These are phyloP conservation scores for Pogonocichla stellata DNA, from an alignment of 2,113 vertebrate genomes.

Conservation along the genomic window DNA sequence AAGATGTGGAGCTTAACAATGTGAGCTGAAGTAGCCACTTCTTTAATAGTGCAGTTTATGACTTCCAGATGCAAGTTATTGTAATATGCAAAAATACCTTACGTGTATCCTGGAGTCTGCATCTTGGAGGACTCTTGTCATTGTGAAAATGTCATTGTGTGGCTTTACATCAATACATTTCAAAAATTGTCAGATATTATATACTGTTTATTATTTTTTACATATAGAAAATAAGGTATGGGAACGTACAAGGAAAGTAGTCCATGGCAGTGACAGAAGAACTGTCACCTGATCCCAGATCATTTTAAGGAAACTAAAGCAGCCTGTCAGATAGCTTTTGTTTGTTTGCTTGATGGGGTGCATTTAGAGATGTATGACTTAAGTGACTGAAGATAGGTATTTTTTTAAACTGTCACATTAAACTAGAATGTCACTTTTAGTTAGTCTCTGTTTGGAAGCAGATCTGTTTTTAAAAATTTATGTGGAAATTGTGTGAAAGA, in stretches of 20 bases:
- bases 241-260: not conserved
- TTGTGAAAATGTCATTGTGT: not conserved
- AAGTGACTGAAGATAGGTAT: not conserved
- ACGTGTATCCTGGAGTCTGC: not conserved
- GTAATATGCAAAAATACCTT: not conserved
- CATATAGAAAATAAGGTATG: not conserved
- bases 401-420: not conserved
- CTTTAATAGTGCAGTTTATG: not conserved
- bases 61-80: not conserved
- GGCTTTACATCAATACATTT: not conserved
- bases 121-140: not conserved
- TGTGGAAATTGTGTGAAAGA: not conserved
- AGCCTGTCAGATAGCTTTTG: not conserved
- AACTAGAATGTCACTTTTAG: not conserved
- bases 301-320: not conserved
- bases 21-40: not conserved
- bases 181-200: not conserved
- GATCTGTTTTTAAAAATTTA: constrained; percentile 2
- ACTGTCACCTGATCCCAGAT: not conserved
- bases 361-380: not conserved
- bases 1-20: not conserved
- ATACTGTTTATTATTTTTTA: not conserved
- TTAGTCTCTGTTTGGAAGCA: not conserved
- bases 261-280: not conserved
- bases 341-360: not conserved